phyloP scores from a whole-genome alignment of 2,797 vertebrate species.

The Acanthurus leucopareius region DNA sequence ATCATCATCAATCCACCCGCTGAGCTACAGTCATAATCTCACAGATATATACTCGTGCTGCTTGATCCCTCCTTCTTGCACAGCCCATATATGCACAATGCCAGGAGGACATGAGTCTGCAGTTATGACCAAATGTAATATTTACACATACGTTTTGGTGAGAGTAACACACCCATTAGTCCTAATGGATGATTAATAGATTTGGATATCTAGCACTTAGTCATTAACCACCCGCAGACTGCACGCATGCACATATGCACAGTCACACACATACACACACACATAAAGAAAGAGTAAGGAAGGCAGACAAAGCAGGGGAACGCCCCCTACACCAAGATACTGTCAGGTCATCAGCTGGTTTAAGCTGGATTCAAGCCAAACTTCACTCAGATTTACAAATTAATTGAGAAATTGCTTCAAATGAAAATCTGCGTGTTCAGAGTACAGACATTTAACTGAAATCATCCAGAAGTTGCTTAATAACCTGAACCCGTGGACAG shows the following conservation, averaged over 20 bases:
- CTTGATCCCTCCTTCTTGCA: constrained; percentile 42
- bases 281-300: constrained; percentile 65
- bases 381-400: constrained; percentile 28
- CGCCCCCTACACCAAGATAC: constrained; percentile 80
- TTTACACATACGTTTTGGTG: constrained; percentile 24
- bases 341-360: constrained; percentile 79
- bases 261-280: constrained; percentile 30
- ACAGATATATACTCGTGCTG: constrained; percentile 49
- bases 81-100: constrained; percentile 35
- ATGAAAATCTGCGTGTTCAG: not conserved
- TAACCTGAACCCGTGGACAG: not conserved
- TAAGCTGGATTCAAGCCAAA: constrained; percentile 63
- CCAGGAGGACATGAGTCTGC: constrained; percentile 31
- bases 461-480: not conserved
- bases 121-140: constrained; percentile 16
- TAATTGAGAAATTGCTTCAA: not conserved
- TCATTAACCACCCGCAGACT: constrained; percentile 37
- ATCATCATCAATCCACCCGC: constrained; percentile 55
- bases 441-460: not conserved
- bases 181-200: constrained; percentile 23
- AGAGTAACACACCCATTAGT: not conserved
- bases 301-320: constrained; percentile 85
- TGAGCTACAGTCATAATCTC: constrained; percentile 67
- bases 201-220: constrained; percentile 38
- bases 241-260: constrained; percentile 19